Base-by-base conservation (phyloP, 2,888 invertebrate species). In the Melanargia galathea region DNA sequence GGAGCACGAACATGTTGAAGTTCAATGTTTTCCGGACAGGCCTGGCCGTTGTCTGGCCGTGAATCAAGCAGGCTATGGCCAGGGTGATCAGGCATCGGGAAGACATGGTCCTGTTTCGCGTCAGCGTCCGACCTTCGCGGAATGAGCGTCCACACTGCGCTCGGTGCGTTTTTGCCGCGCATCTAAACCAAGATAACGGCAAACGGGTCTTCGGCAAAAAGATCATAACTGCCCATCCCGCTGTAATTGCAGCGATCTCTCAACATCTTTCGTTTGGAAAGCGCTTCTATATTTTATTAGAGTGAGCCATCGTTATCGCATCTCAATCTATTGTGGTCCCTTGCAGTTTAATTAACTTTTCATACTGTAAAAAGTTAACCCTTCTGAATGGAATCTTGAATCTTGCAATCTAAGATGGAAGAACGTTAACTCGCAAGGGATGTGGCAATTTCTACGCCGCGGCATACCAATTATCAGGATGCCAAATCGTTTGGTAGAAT, bases 251-350 rank as follows among this genome's bases (percentile, higher is more conserved):
- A 81, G 75, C 81, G 78, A 80, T 80, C 83, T 85, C 86, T 83
- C 83, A 81, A 78, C 87, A 89, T 90, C 90, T 90, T 90, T 90
- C 90, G 82, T 83, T 89, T 87, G 87, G 90, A 90, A 90, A 90
- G 90, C 86, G 81, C 82, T 84, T 76, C 80, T 72, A 80, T n/a
- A 83, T 83, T 87, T 84, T 81, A 87, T 87, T 86, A 76, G 73
- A 77, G 79, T 86, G 87, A 87, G 78, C 84, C 84, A 83, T 82
- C 79, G 77, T 72, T 73, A 75, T 72, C 70, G 64, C 58, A 51
- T 66, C 71, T 71, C 82, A 81, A 74, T 62, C 81, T 72, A 63
- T 18, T 33, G 52, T 57, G 58, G 63, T 52, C 68, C 62, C 51
- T 60, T 65, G 66, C 63, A 68, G 55, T 61, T 43, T 11, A 26